phyloP scores from a whole-genome alignment of 1,140 invertebrate species.

The Cecropterus lyciades region DNA sequence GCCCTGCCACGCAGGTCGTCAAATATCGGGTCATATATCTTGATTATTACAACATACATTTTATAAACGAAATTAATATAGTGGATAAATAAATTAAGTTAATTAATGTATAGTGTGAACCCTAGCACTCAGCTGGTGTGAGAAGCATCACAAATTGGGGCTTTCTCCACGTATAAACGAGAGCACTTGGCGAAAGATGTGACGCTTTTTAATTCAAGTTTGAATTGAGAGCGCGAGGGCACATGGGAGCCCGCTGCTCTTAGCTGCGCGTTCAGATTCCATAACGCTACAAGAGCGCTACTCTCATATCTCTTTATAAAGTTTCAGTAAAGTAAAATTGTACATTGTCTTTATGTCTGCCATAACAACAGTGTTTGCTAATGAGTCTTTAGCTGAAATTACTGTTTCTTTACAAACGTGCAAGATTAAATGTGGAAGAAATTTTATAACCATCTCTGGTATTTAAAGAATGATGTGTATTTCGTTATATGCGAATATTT shows the following conservation, averaged over 20 bases:
- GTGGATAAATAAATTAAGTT: neutral
- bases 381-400: neutral
- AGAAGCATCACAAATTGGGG: constrained; percentile 58
- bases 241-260: constrained; percentile 27
- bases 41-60: no score
- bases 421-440: no score
- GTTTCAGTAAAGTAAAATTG: constrained; percentile 3
- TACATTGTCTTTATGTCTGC: neutral
- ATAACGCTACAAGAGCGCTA: neutral
- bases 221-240: constrained; percentile 45
- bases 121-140: constrained; percentile 33
- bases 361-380: constrained; percentile 11
- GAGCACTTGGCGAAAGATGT: constrained; percentile 55
- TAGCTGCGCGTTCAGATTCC: neutral
- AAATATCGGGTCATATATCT: no score
- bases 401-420: neutral
- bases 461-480: no score
- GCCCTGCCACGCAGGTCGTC: no score
- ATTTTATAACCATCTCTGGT: no score
- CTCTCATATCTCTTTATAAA: constrained; percentile 19
- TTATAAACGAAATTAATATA: no score
- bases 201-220: constrained; percentile 61
- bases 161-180: constrained; percentile 44
- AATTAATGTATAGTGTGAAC: constrained; percentile 22
- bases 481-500: no score